Evolutionary conservation across 1,140 invertebrate genomes (phyloP).

Genomic region (Pseudobourletiella spinata): DNA sequence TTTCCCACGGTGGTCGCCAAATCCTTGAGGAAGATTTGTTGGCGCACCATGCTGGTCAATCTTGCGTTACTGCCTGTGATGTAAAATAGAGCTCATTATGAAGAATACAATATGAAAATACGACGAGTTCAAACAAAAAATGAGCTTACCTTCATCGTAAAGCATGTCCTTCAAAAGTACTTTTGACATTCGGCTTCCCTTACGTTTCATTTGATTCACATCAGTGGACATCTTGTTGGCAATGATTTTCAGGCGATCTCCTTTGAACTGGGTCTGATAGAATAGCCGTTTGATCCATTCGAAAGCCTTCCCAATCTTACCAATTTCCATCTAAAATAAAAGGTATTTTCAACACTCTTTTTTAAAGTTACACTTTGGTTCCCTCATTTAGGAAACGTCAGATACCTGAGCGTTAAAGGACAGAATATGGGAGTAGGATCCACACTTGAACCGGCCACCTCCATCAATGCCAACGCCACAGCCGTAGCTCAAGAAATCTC

Average conservation of each 20-base stretch:
- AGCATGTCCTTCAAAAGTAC: constrained; percentile 54
- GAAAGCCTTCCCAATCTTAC: constrained; percentile 63
- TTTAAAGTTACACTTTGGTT: too few species aligned
- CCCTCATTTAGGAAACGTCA: too few species aligned
- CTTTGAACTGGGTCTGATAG: constrained; percentile 58
- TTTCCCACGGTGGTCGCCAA: constrained; percentile 44
- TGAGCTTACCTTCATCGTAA: constrained; percentile 40
- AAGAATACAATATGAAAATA: neutral
- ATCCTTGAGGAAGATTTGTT: constrained; percentile 64
- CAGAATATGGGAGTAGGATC: constrained; percentile 52
- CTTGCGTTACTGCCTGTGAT: constrained; percentile 60
- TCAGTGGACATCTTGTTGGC: constrained; percentile 67
- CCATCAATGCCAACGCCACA: constrained; percentile 53
- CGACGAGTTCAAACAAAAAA: neutral
- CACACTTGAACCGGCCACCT: constrained; percentile 50
- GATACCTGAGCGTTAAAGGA: constrained; percentile 48
- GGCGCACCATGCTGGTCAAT: constrained; percentile 57
- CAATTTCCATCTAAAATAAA: constrained; percentile 56
- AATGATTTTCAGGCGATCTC: constrained; percentile 64
- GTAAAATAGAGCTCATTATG: neutral
- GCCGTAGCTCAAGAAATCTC: constrained; percentile 55
- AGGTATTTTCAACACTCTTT: neutral
- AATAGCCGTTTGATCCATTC: constrained; percentile 66
- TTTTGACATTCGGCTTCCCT: constrained; percentile 50
- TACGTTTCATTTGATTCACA: constrained; percentile 58